Evolutionary conservation across 2,888 invertebrate species (phyloP).

Genomic region (Pedicia rivosa): DNA sequence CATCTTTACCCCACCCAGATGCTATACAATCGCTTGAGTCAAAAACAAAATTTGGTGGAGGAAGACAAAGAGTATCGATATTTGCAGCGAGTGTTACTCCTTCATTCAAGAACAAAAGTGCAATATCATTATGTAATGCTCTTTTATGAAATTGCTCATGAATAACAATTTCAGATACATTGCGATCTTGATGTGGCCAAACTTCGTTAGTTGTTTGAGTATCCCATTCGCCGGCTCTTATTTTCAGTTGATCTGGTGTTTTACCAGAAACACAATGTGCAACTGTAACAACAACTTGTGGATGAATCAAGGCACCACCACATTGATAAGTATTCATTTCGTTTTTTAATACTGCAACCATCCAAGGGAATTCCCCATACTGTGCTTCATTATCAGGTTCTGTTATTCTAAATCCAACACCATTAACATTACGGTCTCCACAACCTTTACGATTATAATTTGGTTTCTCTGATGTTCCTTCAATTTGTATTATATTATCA

Average conservation of each 20-base stretch:
- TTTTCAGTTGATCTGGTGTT: constrained; percentile 19
- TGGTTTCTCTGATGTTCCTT: too few species aligned
- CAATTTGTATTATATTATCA: too few species aligned
- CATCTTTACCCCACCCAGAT: constrained; percentile 27
- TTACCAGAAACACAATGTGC: constrained; percentile 51
- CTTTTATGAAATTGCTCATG: constrained; percentile 47
- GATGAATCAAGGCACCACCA: constrained; percentile 26
- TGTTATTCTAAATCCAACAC: constrained; percentile 53
- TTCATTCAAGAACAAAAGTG: constrained; percentile 44
- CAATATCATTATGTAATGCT: constrained; percentile 57
- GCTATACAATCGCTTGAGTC: constrained; percentile 24
- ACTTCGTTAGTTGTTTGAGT: constrained; percentile 55
- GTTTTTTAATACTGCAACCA: constrained; percentile 34
- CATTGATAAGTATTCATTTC: constrained; percentile 31
- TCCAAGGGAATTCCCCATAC: constrained; percentile 30
- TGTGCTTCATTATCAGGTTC: constrained; percentile 47
- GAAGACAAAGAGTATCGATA: constrained; percentile 52
- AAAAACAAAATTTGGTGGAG: constrained; percentile 30
- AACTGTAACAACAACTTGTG: constrained; percentile 54
- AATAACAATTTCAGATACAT: constrained; percentile 36
- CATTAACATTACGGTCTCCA: constrained; percentile 52
- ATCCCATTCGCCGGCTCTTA: constrained; percentile 72
- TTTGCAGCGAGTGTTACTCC: constrained; percentile 47
- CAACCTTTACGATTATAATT: too few species aligned
- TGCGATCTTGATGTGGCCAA: constrained; percentile 51